phyloP scores from a whole-genome alignment of 1,140 invertebrate genomes.

The Oryctes rhinoceros region DNA sequence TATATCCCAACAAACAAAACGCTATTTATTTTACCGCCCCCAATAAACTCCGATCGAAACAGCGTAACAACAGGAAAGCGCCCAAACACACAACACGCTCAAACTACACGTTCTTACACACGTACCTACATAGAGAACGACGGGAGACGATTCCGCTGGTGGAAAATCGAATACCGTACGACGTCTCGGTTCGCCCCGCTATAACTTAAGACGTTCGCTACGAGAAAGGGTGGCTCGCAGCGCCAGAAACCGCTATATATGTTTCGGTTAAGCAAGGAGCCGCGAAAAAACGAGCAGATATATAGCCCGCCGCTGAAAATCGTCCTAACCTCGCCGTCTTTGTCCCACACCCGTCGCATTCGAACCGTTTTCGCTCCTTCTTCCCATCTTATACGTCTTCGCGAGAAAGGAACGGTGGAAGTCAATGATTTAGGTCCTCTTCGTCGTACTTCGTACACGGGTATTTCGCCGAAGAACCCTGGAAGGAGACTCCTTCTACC shows the following conservation, averaged over 20 bases:
- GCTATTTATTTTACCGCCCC: background rate
- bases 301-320: constrained; percentile 11
- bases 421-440: constrained; percentile 23
- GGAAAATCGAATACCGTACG: constrained; percentile 27
- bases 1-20: background rate
- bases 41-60: background rate
- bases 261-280: constrained; percentile 35
- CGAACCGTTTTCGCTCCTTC: background rate
- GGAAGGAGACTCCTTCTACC: constrained; percentile 13
- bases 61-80: background rate
- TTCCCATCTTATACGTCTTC: background rate
- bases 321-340: background rate
- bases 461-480: constrained; percentile 8
- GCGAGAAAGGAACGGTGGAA: constrained; percentile 18
- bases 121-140: background rate
- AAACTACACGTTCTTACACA: background rate
- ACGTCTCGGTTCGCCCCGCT: constrained; percentile 16
- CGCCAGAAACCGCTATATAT: constrained; percentile 34
- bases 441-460: background rate
- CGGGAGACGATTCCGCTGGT: background rate
- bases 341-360: background rate
- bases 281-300: constrained; percentile 31
- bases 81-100: background rate
- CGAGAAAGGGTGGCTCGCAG: constrained; percentile 12
- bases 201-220: constrained; percentile 32